phyloP scores from a whole-genome alignment of 1,140 invertebrate genomes.

The Caenorhabditis brenneri region DNA sequence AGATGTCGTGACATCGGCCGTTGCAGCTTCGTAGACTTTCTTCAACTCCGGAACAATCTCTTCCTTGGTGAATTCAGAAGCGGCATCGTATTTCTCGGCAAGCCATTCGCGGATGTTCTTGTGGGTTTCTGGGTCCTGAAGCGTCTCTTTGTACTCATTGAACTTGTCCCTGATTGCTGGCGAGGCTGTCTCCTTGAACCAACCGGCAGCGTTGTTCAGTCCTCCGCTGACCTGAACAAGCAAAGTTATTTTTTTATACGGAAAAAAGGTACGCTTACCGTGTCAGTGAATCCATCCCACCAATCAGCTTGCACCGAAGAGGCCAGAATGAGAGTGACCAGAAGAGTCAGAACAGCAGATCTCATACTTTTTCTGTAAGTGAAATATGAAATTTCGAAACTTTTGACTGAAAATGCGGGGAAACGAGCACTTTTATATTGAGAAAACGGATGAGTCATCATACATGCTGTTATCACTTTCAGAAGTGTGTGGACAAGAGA shows the following conservation, averaged over 20 bases:
- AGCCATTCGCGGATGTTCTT: slow-evolving; percentile 50
- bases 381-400: background rate
- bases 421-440: too few species aligned
- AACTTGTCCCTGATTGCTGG: slow-evolving; percentile 55
- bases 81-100: slow-evolving; percentile 45
- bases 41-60: slow-evolving; percentile 56
- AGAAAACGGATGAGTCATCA: too few species aligned
- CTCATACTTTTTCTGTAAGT: background rate
- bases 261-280: background rate
- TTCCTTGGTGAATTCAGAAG: slow-evolving; percentile 53
- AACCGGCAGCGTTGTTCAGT: slow-evolving; percentile 39
- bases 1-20: slow-evolving; percentile 30
- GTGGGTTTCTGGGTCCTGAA: slow-evolving; percentile 57
- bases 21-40: slow-evolving; percentile 57
- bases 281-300: slow-evolving; percentile 51
- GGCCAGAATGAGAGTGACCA: slow-evolving; percentile 17
- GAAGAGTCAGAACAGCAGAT: background rate
- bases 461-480: background rate
- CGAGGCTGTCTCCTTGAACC: slow-evolving; percentile 51
- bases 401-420: background rate
- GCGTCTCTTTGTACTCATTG: slow-evolving; percentile 54
- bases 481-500: background rate
- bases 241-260: background rate
- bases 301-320: slow-evolving; percentile 45
- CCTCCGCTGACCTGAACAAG: slow-evolving; percentile 24